Evolutionary conservation across 2,113 vertebrate species (phyloP).

Genomic region (Heptranchias perlo): DNA sequence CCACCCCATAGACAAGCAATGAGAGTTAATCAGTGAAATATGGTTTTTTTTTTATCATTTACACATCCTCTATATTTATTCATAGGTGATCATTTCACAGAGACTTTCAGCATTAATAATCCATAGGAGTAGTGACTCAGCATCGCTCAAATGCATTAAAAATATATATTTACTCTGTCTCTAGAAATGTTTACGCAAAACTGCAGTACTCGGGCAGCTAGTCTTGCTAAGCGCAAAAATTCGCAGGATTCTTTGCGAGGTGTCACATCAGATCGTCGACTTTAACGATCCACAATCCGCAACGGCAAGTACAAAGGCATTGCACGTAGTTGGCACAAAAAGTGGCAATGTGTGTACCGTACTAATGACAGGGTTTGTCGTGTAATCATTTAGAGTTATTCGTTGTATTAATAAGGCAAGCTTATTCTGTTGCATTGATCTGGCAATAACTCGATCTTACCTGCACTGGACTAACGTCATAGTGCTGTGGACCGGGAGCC

Average conservation of each 20-base stretch:
- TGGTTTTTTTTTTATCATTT: not conserved
- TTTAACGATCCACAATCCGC: not conserved
- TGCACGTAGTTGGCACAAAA: not conserved
- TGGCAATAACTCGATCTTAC: slow-evolving; percentile 48
- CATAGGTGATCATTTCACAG: not conserved
- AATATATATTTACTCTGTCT: not conserved
- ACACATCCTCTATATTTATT: not conserved
- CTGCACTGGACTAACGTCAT: slow-evolving; percentile 57
- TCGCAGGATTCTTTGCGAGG: not conserved
- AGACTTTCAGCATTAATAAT: not conserved
- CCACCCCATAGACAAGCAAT: not conserved
- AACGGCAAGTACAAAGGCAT: not conserved
- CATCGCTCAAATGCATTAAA: not conserved
- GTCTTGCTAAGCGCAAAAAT: not conserved
- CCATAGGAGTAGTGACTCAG: not conserved
- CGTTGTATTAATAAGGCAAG: not conserved
- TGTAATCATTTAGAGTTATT: not conserved
- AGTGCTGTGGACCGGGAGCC: slow-evolving; percentile 67
- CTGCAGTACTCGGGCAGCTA: not conserved
- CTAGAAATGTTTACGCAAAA: not conserved
- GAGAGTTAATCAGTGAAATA: not conserved
- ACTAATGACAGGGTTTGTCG: not conserved
- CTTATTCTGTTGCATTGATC: not conserved
- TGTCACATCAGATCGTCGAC: not conserved
- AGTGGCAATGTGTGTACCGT: not conserved